Evolutionary conservation across 2,113 vertebrate species (phyloP), one percentile per base, ranked within the genome.

Genomic region (Chionodraco myersi): DNA sequence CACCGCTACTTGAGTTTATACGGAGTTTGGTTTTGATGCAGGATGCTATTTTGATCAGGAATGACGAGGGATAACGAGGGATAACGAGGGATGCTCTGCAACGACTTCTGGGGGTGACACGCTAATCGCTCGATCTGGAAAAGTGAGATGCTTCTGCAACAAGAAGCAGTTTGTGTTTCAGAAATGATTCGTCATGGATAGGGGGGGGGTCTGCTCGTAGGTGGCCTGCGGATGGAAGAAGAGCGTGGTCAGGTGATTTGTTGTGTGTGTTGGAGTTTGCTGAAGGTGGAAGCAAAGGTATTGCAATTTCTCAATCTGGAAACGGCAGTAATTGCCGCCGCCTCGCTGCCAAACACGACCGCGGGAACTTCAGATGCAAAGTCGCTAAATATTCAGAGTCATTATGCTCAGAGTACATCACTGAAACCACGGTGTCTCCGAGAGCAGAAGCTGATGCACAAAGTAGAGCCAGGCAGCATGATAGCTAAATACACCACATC

Each of bases 141-240:
- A 41, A 5, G 5, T 41, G 5, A 41, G 7, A 41, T 41, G 36
- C 36, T 41, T 41, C 7, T 41, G 36, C 36, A 41, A 92, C 82
- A 90, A 82, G 76, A 48, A 15, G 36, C 11, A 41, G 54, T 48
- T 57, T 84, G 79, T 89, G 85, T 90, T 7, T 71, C 58, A 3
- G 52, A 54, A 26, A 45, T 5, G 72, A 78, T 78, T 78, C 60
- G 48, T 88, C 82, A 69, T 9, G 60, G 61, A 51, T 79, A 53
- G 57, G 41, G 5, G 15, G 72, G 77, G 60, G 68, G 49, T 15
- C 56, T 76, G 45, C 90, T 88, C 64, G 85, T 83, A 92, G 93
- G 93, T 94, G 93, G 93, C 79, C 93, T 89, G 86, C 1, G 85
- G 82, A 89, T 92, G 87, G 88, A 93, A 92, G 80, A 60, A 2